Evolutionary conservation across 2,888 invertebrate genomes (phyloP).

Genomic region (Trachelus stipa): DNA sequence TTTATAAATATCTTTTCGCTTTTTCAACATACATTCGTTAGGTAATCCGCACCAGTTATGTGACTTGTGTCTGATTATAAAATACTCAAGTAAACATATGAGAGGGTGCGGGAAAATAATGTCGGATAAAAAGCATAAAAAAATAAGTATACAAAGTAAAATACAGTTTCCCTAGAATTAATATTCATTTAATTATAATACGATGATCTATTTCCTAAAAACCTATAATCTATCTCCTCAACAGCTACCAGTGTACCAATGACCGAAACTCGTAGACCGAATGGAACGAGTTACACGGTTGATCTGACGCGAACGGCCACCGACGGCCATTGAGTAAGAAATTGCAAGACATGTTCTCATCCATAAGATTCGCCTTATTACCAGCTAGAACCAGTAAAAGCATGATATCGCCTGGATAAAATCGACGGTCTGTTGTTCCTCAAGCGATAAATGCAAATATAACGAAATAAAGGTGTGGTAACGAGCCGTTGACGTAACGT

Average conservation of each 20-base stretch:
- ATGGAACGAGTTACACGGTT: slow-evolving; percentile 43
- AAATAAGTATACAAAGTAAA: no score
- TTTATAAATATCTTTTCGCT: no score
- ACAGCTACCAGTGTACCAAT: slow-evolving; percentile 1
- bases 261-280: slow-evolving; percentile 21
- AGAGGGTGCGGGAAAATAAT: no score
- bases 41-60: no score
- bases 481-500: slow-evolving; percentile 24
- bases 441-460: slow-evolving; percentile 46
- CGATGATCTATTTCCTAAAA: no score
- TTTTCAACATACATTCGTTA: no score
- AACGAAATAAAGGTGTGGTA: slow-evolving; percentile 23
- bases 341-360: slow-evolving; percentile 36
- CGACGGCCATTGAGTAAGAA: slow-evolving; percentile 31
- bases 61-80: no score
- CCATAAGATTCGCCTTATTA: slow-evolving; percentile 39
- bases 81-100: no score
- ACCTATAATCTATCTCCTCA: slow-evolving; percentile 1
- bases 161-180: no score
- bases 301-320: slow-evolving; percentile 45
- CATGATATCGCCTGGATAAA: neutral
- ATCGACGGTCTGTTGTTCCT: neutral
- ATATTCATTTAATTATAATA: no score
- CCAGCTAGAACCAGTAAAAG: slow-evolving; percentile 25
- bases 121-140: no score